A percentile compares a stretch with the other conserved stretches of the same genome.
Conservation (phyloP, 2,888 invertebrate species). For the Trimorus sp. region DNA sequence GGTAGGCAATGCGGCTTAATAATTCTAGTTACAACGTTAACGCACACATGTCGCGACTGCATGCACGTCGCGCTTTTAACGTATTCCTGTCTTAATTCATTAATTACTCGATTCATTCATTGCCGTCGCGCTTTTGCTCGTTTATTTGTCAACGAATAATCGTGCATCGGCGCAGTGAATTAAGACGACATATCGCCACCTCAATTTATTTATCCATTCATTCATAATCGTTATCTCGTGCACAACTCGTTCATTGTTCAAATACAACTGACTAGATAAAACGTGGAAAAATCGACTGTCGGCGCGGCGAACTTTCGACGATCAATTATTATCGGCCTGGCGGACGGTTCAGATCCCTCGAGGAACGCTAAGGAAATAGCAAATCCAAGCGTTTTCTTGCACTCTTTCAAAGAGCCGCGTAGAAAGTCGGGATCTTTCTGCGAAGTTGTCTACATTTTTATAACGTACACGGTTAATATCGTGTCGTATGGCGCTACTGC, state of each 20-base stretch:
- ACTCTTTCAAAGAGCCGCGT: too few relatives aligned
- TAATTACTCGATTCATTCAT: conserved; percentile 66
- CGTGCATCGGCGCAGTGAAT: conserved; percentile 55
- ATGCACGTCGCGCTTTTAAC: too few relatives aligned
- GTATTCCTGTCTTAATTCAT: conserved; percentile 44
- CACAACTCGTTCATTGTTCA: conserved; percentile 44
- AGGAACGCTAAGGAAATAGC: too few relatives aligned
- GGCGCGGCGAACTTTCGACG: too few relatives aligned
- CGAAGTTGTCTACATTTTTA: too few relatives aligned
- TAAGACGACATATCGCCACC: conserved; percentile 50
- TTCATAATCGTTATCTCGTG: conserved; percentile 54
- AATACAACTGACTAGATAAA: conserved; percentile 12
- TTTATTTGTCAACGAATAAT: conserved; percentile 65
- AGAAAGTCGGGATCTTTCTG: too few relatives aligned
- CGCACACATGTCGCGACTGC: conserved; percentile 43
- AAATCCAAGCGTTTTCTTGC: too few relatives aligned
- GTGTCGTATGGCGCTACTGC: not conserved
- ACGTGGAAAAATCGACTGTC: too few relatives aligned
- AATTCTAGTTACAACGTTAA: conserved; percentile 63
- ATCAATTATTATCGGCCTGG: too few relatives aligned
- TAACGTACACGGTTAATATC: too few relatives aligned
- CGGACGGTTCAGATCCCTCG: too few relatives aligned
- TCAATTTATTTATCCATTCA: conserved; percentile 53
- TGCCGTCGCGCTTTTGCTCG: conserved; percentile 35
- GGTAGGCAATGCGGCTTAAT: conserved; percentile 63